These are phyloP conservation scores for Watsonalla binaria DNA, from an alignment of 2,888 invertebrate genomes.

Conservation along the genomic window DNA sequence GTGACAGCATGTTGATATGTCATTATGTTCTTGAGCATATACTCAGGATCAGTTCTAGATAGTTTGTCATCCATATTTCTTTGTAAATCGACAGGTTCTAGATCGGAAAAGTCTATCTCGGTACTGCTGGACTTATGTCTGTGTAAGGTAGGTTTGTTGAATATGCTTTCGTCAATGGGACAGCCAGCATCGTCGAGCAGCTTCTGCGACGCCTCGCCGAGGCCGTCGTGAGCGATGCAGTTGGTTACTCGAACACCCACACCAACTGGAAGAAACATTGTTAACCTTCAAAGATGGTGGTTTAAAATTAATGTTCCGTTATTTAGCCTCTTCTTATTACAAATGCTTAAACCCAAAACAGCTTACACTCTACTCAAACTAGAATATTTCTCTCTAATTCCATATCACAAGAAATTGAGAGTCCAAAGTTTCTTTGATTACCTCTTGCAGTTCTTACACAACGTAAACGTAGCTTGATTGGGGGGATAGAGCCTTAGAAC, in stretches of 20 bases:
- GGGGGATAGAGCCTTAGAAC: too few species aligned
- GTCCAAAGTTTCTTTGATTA: too few species aligned
- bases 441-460: too few species aligned
- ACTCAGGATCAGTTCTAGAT: conserved; percentile 54
- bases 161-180: conserved; percentile 83
- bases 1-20: conserved; percentile 75
- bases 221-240: conserved; percentile 88
- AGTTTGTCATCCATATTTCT: conserved; percentile 54
- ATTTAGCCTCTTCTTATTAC: too few species aligned
- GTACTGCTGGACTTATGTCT: conserved; percentile 54
- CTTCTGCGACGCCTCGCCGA: conserved; percentile 86
- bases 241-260: conserved; percentile 86
- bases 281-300: conserved; percentile 3
- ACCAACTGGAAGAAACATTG: conserved; percentile 72
- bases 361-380: too few species aligned
- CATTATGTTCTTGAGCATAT: conserved; percentile 68
- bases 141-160: conserved; percentile 74
- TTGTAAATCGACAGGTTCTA: conserved; percentile 51
- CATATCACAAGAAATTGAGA: too few species aligned
- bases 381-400: too few species aligned
- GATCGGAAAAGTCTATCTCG: conserved; percentile 59
- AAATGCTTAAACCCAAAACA: too few species aligned
- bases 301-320: too few species aligned
- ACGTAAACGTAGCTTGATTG: too few species aligned
- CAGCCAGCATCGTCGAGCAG: conserved; percentile 86